Base-by-base conservation (phyloP, 2,888 invertebrate species). In the Strigamia transsilvanica region DNA sequence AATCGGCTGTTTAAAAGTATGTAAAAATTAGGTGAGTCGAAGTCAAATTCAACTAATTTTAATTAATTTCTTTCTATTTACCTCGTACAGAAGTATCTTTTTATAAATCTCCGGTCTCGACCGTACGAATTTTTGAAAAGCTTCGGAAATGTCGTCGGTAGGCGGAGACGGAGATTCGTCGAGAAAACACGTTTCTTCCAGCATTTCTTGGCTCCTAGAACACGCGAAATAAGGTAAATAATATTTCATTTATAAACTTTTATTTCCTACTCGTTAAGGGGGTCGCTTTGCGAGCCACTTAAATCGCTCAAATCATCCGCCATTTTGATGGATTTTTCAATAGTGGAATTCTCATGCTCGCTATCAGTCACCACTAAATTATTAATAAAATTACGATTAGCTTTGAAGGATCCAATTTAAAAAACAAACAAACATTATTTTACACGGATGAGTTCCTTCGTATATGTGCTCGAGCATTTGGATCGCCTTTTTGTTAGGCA, bases 391-490 rank as follows among this genome's bases (percentile, higher is more conserved):
- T n/a, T 18, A 73, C n/a, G n/a, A 18, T 12, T 41, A 18, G 7
- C 9, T 80, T n/a, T n/a, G n/a, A n/a, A n/a, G n/a, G n/a, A n/a
- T n/a, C n/a, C n/a, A n/a, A n/a, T n/a, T n/a, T n/a, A 46, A 18
- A 13, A 51, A 81, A 18, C 66, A 23, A 56, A 23, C 38, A 34
- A 32, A 34, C 38, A 12, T 73, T 78, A 18, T 73, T 85, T 86
- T 85, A 87, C 87, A 87, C 78, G 90, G 90, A 86, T 91, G 91
- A 34, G 90, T 88, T 84, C 90, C 88, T n/a, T 90, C 87, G 85
- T 91, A 91, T 84, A 91, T 90, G 83, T 91, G 90, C 66, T 88
- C 87, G 81, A 92, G 87, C 80, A 91, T 85, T 83, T 88, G 86
- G 78, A 90, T 88, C 83, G 91, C 91, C 85, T 90, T 89, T 18